Percentiles rank a stretch among this genome's conserved stretches.
Conservation (phyloP, 2,888 invertebrate species). For the Ceramica pisi region DNA sequence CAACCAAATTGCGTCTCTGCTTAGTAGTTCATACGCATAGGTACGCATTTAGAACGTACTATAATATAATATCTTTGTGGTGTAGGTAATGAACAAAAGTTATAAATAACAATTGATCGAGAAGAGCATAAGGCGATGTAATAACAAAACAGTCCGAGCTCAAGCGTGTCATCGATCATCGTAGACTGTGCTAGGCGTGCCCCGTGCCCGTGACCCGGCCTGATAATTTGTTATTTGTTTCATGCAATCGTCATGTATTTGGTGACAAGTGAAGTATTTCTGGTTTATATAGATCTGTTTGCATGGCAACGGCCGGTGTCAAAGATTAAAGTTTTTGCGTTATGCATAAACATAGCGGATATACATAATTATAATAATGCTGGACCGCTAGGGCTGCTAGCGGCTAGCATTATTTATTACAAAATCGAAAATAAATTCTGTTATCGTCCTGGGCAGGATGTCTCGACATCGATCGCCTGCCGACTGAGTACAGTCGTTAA, state of each 20-base stretch:
- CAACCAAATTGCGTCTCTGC: no score
- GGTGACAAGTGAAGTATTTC: not conserved
- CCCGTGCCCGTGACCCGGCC: not conserved
- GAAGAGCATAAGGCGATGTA: not conserved
- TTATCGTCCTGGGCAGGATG: not conserved
- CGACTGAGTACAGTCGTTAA: no score
- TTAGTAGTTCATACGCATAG: no score
- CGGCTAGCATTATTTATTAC: not conserved
- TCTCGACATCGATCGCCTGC: no score
- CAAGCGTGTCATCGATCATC: not conserved
- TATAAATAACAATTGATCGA: no score
- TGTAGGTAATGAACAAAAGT: no score
- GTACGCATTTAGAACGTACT: no score
- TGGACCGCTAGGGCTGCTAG: no score
- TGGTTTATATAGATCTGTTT: not conserved
- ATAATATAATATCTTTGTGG: no score
- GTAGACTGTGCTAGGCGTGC: not conserved
- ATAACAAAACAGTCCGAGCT: not conserved
- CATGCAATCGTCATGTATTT: not conserved
- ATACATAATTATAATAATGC: no score
- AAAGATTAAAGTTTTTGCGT: not conserved
- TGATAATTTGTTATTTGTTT: slow-evolving; percentile 1
- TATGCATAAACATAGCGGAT: no score
- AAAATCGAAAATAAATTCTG: not conserved
- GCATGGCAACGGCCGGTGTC: not conserved